A percentile compares a stretch with the other conserved stretches of the same genome.
Evolutionary conservation across 2,888 invertebrate species (phyloP).

Genomic region (Apodemia hepburni): DNA sequence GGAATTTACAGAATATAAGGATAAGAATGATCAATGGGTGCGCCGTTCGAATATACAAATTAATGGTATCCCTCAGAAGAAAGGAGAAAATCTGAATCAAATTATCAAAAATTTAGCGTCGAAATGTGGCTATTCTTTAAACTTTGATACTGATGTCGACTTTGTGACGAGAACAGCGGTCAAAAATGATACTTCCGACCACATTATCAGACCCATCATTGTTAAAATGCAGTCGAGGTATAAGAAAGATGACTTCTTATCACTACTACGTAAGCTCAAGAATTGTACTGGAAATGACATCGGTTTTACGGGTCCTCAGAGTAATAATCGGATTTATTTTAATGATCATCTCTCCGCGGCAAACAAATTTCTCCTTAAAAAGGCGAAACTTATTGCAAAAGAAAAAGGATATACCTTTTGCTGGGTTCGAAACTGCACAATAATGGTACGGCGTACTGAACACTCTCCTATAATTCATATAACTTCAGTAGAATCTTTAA

Average conservation of each 20-base stretch:
- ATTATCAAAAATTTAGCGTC: background rate
- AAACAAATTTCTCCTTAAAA: constrained; percentile 16
- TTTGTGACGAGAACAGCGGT: constrained; percentile 15
- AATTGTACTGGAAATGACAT: constrained; percentile 11
- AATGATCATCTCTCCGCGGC: constrained; percentile 17
- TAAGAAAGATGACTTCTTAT: constrained; percentile 16
- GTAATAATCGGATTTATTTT: constrained; percentile 12
- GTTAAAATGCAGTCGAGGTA: constrained; percentile 14
- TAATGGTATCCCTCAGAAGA: background rate
- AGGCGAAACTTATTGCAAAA: constrained; percentile 15
- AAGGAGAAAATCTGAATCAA: background rate
- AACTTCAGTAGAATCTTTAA: constrained; percentile 18
- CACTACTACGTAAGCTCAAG: constrained; percentile 3
- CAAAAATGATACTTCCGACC: constrained; percentile 10
- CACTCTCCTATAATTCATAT: constrained; percentile 11
- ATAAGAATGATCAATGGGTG: background rate
- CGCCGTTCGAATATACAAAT: background rate
- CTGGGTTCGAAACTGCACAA: constrained; percentile 20
- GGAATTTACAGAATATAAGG: background rate
- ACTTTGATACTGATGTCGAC: background rate
- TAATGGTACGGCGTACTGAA: constrained; percentile 20
- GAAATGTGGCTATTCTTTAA: background rate
- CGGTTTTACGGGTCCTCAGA: constrained; percentile 9
- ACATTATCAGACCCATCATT: constrained; percentile 10
- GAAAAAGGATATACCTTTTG: constrained; percentile 15